These are phyloP conservation scores for Condylura cristata DNA, from an alignment of 2,113 vertebrate genomes.

Conservation along the genomic window DNA sequence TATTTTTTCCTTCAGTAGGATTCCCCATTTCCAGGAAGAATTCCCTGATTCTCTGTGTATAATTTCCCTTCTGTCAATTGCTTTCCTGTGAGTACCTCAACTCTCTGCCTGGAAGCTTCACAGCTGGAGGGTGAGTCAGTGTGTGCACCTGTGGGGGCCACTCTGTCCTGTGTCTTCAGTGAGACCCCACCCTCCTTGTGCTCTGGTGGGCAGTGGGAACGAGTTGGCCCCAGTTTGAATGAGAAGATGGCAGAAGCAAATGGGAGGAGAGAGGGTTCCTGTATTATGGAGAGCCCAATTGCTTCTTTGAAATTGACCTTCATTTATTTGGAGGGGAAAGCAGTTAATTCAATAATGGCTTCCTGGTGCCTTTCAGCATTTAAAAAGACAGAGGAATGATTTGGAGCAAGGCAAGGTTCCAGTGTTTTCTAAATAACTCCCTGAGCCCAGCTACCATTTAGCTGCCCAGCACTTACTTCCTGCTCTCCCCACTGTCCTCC, in stretches of 20 bases:
- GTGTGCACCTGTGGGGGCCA: neutral
- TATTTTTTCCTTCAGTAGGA: neutral
- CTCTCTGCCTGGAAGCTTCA: neutral
- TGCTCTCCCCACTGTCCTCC: neutral
- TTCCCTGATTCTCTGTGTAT: neutral
- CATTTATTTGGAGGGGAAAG: conserved; percentile 75
- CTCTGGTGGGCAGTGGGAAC: neutral
- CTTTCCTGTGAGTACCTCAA: neutral
- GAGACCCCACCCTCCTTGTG: neutral
- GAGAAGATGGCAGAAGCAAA: conserved; percentile 17
- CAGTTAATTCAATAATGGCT: conserved; percentile 73
- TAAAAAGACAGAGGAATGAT: conserved; percentile 78
- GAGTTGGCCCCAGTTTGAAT: conserved; percentile 5
- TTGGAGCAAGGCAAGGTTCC: conserved; percentile 75
- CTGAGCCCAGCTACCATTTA: conserved; percentile 67
- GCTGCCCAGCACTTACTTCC: conserved; percentile 62
- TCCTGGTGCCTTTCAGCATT: conserved; percentile 77
- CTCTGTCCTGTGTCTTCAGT: neutral
- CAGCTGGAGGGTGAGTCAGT: neutral
- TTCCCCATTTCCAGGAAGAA: neutral
- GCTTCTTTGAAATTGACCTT: conserved; percentile 78
- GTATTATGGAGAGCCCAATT: conserved; percentile 48
- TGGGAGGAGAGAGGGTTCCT: conserved; percentile 21
- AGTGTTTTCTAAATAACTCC: conserved; percentile 77
- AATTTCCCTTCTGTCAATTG: neutral